Percentiles rank a stretch among this genome's conserved stretches.
Conservation (phyloP, 2,113 vertebrate species). For the Microtus richardsoni region DNA sequence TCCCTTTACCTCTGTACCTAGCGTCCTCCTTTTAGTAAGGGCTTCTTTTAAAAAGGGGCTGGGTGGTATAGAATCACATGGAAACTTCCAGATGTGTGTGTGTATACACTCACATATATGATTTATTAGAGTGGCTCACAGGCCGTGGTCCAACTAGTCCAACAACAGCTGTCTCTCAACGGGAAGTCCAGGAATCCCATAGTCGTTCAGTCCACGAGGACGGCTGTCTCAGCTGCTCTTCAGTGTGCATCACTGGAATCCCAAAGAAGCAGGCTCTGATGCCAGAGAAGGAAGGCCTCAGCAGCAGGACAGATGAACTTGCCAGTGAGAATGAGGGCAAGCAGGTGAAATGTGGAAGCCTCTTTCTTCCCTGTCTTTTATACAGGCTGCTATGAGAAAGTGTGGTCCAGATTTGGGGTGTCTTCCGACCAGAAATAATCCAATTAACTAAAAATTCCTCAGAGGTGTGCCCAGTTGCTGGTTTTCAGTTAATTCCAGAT, state of each 20-base stretch:
- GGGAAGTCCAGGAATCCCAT: background rate
- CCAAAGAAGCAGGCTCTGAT: background rate
- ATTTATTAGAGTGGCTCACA: background rate
- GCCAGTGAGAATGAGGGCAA: background rate
- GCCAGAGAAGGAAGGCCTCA: background rate
- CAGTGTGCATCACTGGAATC: background rate
- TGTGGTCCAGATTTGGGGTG: background rate
- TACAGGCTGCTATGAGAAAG: background rate
- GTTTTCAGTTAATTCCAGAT: background rate
- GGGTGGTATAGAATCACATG: background rate
- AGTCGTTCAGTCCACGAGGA: background rate
- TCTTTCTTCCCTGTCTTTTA: background rate
- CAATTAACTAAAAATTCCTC: background rate
- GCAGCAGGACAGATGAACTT: background rate
- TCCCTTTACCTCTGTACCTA: slow-evolving; percentile 39
- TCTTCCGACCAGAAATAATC: background rate
- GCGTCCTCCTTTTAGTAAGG: background rate
- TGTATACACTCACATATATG: too few species aligned
- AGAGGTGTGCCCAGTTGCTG: background rate
- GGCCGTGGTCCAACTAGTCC: background rate
- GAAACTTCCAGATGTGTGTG: background rate
- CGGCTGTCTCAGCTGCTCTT: background rate
- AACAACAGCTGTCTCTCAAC: background rate
- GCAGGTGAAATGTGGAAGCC: background rate
- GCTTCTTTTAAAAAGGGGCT: background rate